Conservation (phyloP, 2,797 vertebrate species). For the Mus minutoides region DNA sequence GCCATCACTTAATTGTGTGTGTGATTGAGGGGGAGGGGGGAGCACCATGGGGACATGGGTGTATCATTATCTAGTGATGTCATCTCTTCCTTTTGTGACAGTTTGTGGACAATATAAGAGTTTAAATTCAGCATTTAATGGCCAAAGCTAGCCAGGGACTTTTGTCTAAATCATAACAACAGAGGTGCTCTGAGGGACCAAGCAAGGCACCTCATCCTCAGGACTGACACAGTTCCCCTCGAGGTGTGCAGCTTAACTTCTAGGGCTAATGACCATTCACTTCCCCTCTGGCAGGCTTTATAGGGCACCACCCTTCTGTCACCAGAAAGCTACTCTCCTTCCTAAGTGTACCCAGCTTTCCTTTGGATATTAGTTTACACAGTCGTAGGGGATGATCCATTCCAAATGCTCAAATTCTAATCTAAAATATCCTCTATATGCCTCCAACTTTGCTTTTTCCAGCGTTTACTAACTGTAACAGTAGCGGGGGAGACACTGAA, state of each 20-base stretch:
- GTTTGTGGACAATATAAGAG: background rate
- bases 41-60: background rate
- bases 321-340: background rate
- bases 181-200: background rate
- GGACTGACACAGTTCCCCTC: background rate
- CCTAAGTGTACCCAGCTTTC: background rate
- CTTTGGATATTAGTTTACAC: background rate
- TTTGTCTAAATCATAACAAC: conserved; percentile 5
- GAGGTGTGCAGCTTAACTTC: background rate
- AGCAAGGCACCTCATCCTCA: no score
- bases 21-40: background rate
- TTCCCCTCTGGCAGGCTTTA: background rate
- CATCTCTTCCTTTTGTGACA: background rate
- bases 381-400: background rate
- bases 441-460: background rate
- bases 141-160: background rate
- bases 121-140: background rate
- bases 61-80: background rate
- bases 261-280: background rate
- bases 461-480: background rate
- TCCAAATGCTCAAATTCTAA: background rate
- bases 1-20: background rate
- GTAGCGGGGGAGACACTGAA: background rate
- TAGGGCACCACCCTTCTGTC: background rate
- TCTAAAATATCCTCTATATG: background rate